Evolutionary conservation across 2,888 invertebrate genomes (phyloP), one percentile per base, ranked within the genome.

Genomic region (Drosophila hamatofila): DNA sequence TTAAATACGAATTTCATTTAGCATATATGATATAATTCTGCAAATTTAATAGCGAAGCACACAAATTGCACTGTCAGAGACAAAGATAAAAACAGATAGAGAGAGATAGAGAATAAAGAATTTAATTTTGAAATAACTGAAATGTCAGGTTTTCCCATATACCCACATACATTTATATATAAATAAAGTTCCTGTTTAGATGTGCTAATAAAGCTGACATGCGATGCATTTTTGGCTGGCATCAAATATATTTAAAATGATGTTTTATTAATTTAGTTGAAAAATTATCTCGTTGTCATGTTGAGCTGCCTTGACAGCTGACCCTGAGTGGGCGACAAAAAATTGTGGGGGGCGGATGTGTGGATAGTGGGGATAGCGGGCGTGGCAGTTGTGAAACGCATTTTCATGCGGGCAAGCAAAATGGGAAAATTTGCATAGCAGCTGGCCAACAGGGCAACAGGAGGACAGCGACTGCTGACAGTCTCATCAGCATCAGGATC

Each of bases 181-280:
- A 37, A 6, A 35, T 35, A 35, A 16, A 16, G 23, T 21, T 54
- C 41, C 33, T 73, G 55, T 23, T 35, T 56, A 52, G 49, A 42
- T 57, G 61, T 71, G 64, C 71, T 57, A 72, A 76, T 72, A 33
- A 33, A 57, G 44, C 42, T 57, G 63, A 37, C 60, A 71, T 49
- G 48, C 18, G 9, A 27, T 23, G 46, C 18, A 9, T n/a, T 61
- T 23, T 23, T 14, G 18, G 56, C 14, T 11, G 6, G 11, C 41
- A 25, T 39, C 54, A n/a, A 59, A 54, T 59, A 42, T 49, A 65
- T 52, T 71, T 66, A 71, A 61, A 87, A 81, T 75, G 68, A 72
- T 84, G 66, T 62, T 56, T 55, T 65, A 84, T 68, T 81, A 75
- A 84, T 75, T 75, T 79, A 59, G 69, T 54, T 61, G 58, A 64